phyloP scores from a whole-genome alignment of 2,888 invertebrate genomes.

The Archips crataeganus region DNA sequence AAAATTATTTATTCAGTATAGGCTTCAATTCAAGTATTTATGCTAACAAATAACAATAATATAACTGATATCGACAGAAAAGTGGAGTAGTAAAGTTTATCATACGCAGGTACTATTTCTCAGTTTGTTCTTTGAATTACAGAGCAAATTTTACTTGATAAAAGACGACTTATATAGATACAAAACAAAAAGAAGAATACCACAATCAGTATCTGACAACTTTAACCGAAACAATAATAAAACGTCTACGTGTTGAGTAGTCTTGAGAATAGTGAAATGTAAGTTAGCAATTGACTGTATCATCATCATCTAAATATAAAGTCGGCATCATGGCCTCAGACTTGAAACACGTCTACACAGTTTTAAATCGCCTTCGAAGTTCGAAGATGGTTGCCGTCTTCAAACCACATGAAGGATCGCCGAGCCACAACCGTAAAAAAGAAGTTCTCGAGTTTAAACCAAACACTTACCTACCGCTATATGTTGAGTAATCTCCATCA shows the following conservation, averaged over 20 bases:
- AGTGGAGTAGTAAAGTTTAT: too few species aligned
- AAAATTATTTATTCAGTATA: too few species aligned
- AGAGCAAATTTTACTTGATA: too few species aligned
- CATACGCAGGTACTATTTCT: too few species aligned
- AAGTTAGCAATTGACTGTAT: too few species aligned
- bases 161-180: not conserved
- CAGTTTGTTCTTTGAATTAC: too few species aligned
- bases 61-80: too few species aligned
- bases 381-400: not conserved
- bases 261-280: too few species aligned
- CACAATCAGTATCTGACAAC: not conserved
- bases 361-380: not conserved
- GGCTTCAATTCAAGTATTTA: too few species aligned
- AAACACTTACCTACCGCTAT: slow-evolving; percentile 3
- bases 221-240: not conserved
- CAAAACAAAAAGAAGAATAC: not conserved
- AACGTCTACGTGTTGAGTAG: not conserved
- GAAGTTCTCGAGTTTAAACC: slow-evolving; percentile 10
- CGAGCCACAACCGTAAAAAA: slow-evolving; percentile 17
- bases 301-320: not conserved
- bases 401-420: slow-evolving; percentile 30
- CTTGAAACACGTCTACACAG: not conserved
- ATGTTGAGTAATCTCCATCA: slow-evolving; percentile 11
- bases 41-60: too few species aligned
- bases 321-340: not conserved